These are phyloP conservation scores for Trinectes maculatus DNA, from an alignment of 2,113 vertebrate genomes.

Conservation along the genomic window DNA sequence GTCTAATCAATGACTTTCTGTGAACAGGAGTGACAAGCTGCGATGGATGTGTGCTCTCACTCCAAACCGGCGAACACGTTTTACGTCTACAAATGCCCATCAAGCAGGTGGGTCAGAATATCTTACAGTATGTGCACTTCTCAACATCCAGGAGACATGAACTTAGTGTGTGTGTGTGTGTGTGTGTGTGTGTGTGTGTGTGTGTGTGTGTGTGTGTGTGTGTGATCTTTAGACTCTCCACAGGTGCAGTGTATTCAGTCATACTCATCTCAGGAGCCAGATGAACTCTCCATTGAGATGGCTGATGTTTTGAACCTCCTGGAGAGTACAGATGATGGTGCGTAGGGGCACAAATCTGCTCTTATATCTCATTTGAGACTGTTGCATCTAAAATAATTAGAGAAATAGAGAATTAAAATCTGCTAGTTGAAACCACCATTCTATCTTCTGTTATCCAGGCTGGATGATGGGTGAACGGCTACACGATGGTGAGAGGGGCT, in stretches of 20 bases:
- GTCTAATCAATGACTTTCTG: conserved; percentile 20
- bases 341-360: conserved; percentile 11
- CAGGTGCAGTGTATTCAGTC: conserved; percentile 98
- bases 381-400: background rate
- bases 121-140: conserved; percentile 55
- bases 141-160: background rate
- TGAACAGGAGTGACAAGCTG: conserved; percentile 92
- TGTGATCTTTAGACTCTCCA: conserved; percentile 84
- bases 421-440: background rate
- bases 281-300: conserved; percentile 94
- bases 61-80: conserved; percentile 92
- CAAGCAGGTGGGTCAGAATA: conserved; percentile 85
- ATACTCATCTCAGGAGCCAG: conserved; percentile 91
- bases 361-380: background rate
- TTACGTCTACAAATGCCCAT: conserved; percentile 89
- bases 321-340: conserved; percentile 93
- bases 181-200: background rate
- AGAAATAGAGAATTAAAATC: background rate
- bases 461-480: conserved; percentile 96
- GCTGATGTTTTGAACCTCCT: conserved; percentile 93
- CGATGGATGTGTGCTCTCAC: conserved; percentile 95
- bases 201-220: background rate
- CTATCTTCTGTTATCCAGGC: conserved; percentile 74
- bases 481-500: conserved; percentile 94
- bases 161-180: background rate